These are phyloP conservation scores for Standfussiana lucernea DNA, from an alignment of 2,888 invertebrate species.

Conservation along the genomic window DNA sequence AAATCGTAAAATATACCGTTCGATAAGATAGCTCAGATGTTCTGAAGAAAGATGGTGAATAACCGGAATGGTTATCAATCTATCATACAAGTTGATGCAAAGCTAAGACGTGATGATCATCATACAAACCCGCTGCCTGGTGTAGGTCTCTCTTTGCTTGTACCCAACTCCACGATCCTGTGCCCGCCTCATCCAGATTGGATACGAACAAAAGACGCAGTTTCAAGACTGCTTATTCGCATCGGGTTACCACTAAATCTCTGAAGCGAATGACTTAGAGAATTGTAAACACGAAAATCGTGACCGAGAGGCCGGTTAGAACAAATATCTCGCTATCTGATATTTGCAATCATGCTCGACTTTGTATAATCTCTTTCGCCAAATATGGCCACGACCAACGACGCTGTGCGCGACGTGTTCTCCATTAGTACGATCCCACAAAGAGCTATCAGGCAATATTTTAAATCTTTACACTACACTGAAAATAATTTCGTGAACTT, in stretches of 20 bases:
- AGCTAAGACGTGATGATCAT: neutral
- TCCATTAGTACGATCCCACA: neutral
- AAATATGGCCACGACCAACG: slow-evolving; percentile 14
- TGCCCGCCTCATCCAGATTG: neutral
- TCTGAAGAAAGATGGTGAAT: neutral
- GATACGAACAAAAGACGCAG: neutral
- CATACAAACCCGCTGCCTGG: neutral
- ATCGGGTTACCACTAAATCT: slow-evolving; percentile 12
- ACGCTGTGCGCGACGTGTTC: neutral
- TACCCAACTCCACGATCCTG: neutral
- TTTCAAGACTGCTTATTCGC: neutral
- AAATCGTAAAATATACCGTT: neutral
- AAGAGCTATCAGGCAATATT: neutral
- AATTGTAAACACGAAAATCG: slow-evolving; percentile 43
- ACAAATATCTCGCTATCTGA: slow-evolving; percentile 48
- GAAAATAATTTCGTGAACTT: neutral
- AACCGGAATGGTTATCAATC: neutral
- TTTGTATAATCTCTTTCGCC: slow-evolving; percentile 32
- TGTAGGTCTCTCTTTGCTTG: neutral
- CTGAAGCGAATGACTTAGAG: slow-evolving; percentile 22
- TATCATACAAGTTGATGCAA: neutral
- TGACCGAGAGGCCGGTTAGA: slow-evolving; percentile 36
- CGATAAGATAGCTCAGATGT: slow-evolving; percentile 3
- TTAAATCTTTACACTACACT: neutral
- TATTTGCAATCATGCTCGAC: slow-evolving; percentile 33